Evolutionary conservation across 2,888 invertebrate genomes (phyloP), one percentile per base, ranked within the genome.

Genomic region (Agriopis marginaria): DNA sequence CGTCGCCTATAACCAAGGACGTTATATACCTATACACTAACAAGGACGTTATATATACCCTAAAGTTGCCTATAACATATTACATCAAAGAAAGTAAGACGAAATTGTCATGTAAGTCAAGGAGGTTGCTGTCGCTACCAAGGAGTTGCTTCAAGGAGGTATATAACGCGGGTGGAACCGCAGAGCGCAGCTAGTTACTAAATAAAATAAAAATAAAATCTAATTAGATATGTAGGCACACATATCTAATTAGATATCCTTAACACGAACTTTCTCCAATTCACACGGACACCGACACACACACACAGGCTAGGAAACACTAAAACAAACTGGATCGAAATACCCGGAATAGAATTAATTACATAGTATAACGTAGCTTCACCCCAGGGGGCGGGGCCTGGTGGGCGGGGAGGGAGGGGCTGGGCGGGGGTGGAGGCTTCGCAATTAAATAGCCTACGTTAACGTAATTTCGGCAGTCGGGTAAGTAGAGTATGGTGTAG

Each of bases 341-440:
- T 81, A 81, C 80, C 74, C 77, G 77, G 83, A 85, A 87, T 88
- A 85, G 86, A 89, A 88, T 89, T 89, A 88, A 89, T 89, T 88
- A 89, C 86, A 85, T 74, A 70, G 73, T 67, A 71, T 55, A 68
- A 53, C 61, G 69, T 53, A 68, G 63, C 70, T 70, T 71, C 63
- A 65, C 73, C 74, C 74, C 68, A 17, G 65, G 66, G 75, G 75
- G 76, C 76, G 78, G 83, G 77, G 82, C 72, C 68, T 71, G 77
- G 77, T 70, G 79, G 79, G 77, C 75, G 80, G 74, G n/a, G 70
- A 72, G 70, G 69, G 66, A 5, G 14, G n/a, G 10, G 11, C 5
- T 62, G 73, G 77, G 71, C 73, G 73, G 75, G 69, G 64, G 55
- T 61, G 70, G 44, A 66, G 75, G 73, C 75, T 70, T 70, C 72